Conservation (phyloP, 2,888 invertebrate species). For the Agrochola litura region DNA sequence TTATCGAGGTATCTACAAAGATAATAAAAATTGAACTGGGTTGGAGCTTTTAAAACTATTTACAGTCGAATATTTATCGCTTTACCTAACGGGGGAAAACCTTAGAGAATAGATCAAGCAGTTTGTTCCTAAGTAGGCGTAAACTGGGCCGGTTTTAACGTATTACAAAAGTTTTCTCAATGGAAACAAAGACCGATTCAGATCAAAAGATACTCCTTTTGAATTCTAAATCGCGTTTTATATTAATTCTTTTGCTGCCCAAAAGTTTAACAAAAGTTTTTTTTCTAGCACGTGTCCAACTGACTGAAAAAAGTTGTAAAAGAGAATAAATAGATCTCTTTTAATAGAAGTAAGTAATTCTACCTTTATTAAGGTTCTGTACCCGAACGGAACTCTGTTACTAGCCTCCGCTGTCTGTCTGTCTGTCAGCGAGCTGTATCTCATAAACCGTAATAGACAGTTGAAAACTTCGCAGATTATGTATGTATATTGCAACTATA, state of each 20-base stretch:
- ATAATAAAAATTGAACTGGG: neutral
- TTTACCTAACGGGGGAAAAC: neutral
- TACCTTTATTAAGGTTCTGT: too few species aligned
- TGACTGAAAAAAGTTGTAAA: neutral
- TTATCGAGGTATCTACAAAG: neutral
- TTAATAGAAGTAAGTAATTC: neutral
- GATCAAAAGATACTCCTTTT: constrained; percentile 45
- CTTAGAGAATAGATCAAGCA: neutral
- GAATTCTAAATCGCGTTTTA: constrained; percentile 41
- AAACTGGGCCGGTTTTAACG: constrained; percentile 9
- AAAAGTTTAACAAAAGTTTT: constrained; percentile 43
- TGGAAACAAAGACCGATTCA: constrained; percentile 46
- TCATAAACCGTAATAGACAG: too few species aligned
- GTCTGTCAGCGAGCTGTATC: too few species aligned
- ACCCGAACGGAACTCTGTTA: too few species aligned
- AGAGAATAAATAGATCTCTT: constrained; percentile 8
- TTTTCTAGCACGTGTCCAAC: constrained; percentile 39
- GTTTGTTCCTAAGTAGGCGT: neutral
- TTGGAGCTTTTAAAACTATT: neutral
- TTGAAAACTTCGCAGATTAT: too few species aligned
- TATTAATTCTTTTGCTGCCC: constrained; percentile 40
- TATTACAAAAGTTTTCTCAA: constrained; percentile 39
- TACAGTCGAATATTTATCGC: neutral
- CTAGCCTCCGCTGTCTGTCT: too few species aligned
- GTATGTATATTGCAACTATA: too few species aligned